A percentile compares a stretch with the other conserved stretches of the same genome.
Evolutionary conservation across 2,888 invertebrate genomes (phyloP).

Genomic region (Chalcis sispes): DNA sequence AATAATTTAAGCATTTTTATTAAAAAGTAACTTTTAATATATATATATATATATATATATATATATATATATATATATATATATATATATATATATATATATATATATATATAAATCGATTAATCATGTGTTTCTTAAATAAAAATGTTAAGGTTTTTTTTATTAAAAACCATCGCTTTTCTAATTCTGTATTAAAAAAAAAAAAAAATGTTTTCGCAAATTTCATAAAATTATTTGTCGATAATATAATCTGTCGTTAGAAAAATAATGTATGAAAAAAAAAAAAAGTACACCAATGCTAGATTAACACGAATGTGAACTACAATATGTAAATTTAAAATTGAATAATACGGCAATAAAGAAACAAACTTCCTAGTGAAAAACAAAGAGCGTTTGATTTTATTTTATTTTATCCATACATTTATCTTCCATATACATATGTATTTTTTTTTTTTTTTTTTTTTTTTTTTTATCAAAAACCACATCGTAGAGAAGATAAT

Average conservation of each 20-base stretch:
- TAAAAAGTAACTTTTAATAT: constrained; percentile 13
- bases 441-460: too few relatives aligned
- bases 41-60: too few relatives aligned
- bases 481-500: constrained; percentile 56
- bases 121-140: constrained; percentile 30
- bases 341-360: constrained; percentile 69
- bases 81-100: too few relatives aligned
- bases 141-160: constrained; percentile 6
- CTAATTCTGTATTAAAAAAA: constrained; percentile 1
- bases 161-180: constrained; percentile 13
- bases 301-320: constrained; percentile 49
- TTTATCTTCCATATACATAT: neutral
- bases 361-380: constrained; percentile 61
- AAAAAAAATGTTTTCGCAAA: neutral
- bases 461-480: constrained; percentile 1
- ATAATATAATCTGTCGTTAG: constrained; percentile 22
- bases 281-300: constrained; percentile 42
- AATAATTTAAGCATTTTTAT: constrained; percentile 53
- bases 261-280: constrained; percentile 26
- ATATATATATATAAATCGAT: constrained; percentile 10
- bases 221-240: constrained; percentile 4
- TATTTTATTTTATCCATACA: constrained; percentile 65
- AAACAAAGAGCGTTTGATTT: constrained; percentile 46
- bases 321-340: constrained; percentile 53
- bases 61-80: too few relatives aligned